Base-by-base conservation (phyloP, 2,113 vertebrate genomes). In the Euleptes europaea region DNA sequence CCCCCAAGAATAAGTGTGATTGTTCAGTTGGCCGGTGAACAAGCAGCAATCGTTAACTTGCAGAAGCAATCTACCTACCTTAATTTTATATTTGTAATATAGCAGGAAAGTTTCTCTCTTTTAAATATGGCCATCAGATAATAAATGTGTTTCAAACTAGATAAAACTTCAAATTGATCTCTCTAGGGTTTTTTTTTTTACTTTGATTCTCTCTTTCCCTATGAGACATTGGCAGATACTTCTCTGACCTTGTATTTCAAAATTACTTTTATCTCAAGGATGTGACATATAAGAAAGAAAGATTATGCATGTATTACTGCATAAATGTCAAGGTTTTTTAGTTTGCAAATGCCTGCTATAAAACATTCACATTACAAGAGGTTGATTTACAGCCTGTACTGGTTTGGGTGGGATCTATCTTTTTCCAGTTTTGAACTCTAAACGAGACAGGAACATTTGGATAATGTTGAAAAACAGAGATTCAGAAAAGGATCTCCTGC, bases 261-360 rank as follows among this genome's bases (percentile, higher is more conserved):
- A 94, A 94, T 92, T 89, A 88, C 87, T 91, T 95, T 93, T 26
- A 77, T 94, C 80, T 94, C 88, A 91, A 91, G 67, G 33, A 94
- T 93, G 78, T 93, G 89, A 90, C 85, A 91, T 84, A 81, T 84
- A 92, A 88, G 70, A 87, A 23, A 63, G 1, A 70, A 2, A 96
- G 95, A 96, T 95, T 94, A 94, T 92, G 86, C 88, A 91, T 92
- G 72, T 76, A 86, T 88, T 94, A 86, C 88, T 92, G 54, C 88
- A 95, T 90, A 94, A 95, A 95, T 95, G 83, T 92, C 91, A 96
- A 69, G 21, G n/a, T 35, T 88, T 95, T 93, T 92, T 88, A 90
- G 78, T 93, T 94, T 94, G 88, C 28, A 94, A 95, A 94, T 92
- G 83, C 19, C 76, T 95, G 14, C 60, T 92, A 83, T 92, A 93